Conservation (phyloP, 2,888 invertebrate species). For the Eudiplozoon nipponicum region DNA sequence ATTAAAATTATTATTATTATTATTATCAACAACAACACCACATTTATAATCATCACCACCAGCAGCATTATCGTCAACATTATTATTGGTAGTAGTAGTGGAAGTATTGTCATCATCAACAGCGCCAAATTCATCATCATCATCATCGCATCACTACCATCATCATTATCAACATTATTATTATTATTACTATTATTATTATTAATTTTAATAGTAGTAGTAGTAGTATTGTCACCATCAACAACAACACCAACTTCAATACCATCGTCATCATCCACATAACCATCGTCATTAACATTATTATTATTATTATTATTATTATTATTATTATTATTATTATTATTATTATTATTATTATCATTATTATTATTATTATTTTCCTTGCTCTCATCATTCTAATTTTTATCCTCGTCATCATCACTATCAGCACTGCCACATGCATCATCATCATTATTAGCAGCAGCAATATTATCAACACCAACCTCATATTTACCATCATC, state of each 20-base stretch:
- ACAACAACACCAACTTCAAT: too few species aligned
- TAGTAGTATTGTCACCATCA: too few species aligned
- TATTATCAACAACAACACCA: slow-evolving; percentile 5
- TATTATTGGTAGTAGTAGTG: not conserved
- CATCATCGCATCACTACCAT: slow-evolving; percentile 9
- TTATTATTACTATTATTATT: slow-evolving; percentile 11
- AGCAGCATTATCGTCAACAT: slow-evolving; percentile 9
- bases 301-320: not conserved
- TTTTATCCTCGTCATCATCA: not conserved
- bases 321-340: not conserved
- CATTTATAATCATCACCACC: slow-evolving; percentile 7
- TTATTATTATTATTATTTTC: slow-evolving; percentile 4
- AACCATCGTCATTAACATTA: not conserved
- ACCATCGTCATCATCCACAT: slow-evolving; percentile 3
- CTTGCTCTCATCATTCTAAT: slow-evolving; percentile 1
- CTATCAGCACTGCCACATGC: not conserved
- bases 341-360: slow-evolving; percentile 4
- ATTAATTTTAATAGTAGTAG: too few species aligned
- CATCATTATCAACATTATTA: slow-evolving; percentile 12
- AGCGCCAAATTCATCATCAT: slow-evolving; percentile 9
- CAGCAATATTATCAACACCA: not conserved
- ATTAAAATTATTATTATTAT: too few species aligned
- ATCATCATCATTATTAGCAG: not conserved
- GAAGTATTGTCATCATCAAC: not conserved
- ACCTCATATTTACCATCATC: not conserved